These are phyloP conservation scores for Homarus americanus DNA, from an alignment of 1,140 invertebrate genomes.

Conservation along the genomic window DNA sequence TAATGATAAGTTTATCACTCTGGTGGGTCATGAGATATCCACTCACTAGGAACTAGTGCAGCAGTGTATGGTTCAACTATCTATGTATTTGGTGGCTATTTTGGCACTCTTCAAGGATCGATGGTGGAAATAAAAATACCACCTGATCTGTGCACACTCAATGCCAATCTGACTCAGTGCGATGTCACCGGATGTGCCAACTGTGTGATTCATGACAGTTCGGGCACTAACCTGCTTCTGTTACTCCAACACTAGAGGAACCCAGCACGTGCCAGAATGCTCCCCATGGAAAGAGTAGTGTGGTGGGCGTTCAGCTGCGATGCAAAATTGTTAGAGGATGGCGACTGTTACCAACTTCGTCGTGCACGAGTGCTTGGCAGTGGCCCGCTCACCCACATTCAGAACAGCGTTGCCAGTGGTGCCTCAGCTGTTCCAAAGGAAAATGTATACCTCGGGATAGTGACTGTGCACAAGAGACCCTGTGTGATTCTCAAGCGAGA, in stretches of 20 bases:
- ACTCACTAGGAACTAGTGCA: conserved; percentile 65
- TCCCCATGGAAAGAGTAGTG: conserved; percentile 55
- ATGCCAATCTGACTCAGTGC: conserved; percentile 87
- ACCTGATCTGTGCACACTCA: conserved; percentile 89
- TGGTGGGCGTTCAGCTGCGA: conserved; percentile 81
- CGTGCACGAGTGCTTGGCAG: conserved; percentile 90
- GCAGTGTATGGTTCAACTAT: conserved; percentile 80
- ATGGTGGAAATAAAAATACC: conserved; percentile 88
- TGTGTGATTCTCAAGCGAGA: conserved; percentile 77
- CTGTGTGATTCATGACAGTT: conserved; percentile 82
- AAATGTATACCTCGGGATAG: conserved; percentile 81
- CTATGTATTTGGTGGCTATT: conserved; percentile 92
- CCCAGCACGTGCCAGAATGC: conserved; percentile 50
- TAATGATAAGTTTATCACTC: conserved; percentile 69
- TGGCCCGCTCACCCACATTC: conserved; percentile 84
- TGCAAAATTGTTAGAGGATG: conserved; percentile 82
- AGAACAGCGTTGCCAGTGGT: conserved; percentile 84
- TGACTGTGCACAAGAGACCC: conserved; percentile 81
- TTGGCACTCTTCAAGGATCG: conserved; percentile 85
- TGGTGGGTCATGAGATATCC: conserved; percentile 69
- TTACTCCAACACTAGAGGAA: conserved; percentile 77
- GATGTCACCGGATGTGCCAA: conserved; percentile 88
- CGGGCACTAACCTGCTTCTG: conserved; percentile 77
- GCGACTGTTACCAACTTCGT: conserved; percentile 87
- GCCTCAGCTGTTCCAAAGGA: conserved; percentile 82